Percentiles rank a stretch among this genome's conserved stretches.
Conservation (phyloP, 1,140 invertebrate genomes). For the Dufourea novaeangliae region DNA sequence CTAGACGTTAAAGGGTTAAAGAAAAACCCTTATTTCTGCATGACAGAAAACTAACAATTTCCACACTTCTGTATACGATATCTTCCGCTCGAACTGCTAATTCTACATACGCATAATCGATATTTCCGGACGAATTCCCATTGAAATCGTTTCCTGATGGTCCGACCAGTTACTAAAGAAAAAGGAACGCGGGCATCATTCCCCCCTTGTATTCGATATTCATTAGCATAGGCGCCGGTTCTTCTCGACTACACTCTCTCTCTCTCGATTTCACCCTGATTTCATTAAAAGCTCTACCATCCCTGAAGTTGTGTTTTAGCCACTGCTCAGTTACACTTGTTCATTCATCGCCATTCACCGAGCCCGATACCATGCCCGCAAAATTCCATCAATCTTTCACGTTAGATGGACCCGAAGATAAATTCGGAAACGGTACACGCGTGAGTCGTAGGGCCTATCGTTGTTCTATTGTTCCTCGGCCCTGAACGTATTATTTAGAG, state of each 20-base stretch:
- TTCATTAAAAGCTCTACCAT: conserved; percentile 42
- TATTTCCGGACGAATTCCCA: no score
- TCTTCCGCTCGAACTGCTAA: no score
- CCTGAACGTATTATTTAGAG: conserved; percentile 58
- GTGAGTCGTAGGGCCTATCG: background rate
- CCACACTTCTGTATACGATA: no score
- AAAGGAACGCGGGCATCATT: conserved; percentile 16
- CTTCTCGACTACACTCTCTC: conserved; percentile 38
- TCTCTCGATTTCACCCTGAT: conserved; percentile 43
- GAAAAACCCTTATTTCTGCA: no score
- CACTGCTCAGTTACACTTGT: conserved; percentile 47
- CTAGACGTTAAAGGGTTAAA: no score
- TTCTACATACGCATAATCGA: no score
- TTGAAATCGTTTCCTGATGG: no score
- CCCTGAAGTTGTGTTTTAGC: conserved; percentile 35
- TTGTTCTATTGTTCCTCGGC: conserved; percentile 8
- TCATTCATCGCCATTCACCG: conserved; percentile 40
- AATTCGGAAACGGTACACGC: conserved; percentile 17
- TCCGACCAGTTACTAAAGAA: conserved; percentile 40
- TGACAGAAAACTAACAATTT: no score
- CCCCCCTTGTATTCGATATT: conserved; percentile 47
- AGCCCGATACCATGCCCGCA: conserved; percentile 32
- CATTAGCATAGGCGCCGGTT: conserved; percentile 45
- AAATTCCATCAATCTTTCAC: conserved; percentile 49
- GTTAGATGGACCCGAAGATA: conserved; percentile 46